phyloP scores from a whole-genome alignment of 1,140 invertebrate species.

The Paraescarpia echinospica region DNA sequence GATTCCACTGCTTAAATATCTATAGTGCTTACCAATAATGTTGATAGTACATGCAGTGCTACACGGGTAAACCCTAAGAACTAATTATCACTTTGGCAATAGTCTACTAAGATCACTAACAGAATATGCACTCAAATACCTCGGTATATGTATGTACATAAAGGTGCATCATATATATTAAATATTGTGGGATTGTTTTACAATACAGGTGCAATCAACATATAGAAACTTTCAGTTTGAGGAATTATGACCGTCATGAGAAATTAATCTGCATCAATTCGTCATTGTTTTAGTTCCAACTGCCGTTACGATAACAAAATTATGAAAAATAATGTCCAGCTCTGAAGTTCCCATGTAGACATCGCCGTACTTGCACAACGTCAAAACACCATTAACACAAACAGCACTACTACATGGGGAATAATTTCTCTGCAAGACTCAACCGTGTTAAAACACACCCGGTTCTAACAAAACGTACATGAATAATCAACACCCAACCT shows the following conservation, averaged over 20 bases:
- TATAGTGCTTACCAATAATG: neutral
- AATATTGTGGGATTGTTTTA: neutral
- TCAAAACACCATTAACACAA: neutral
- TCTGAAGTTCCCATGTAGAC: neutral
- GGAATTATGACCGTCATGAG: neutral
- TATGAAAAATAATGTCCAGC: neutral
- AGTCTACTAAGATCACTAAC: neutral
- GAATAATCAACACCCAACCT: neutral
- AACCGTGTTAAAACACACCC: too few relatives aligned
- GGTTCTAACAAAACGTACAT: neutral
- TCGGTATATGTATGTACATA: neutral
- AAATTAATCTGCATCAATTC: neutral
- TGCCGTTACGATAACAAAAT: neutral
- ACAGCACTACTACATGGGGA: neutral
- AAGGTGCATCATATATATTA: constrained; percentile 1
- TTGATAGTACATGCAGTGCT: neutral
- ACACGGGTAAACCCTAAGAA: neutral
- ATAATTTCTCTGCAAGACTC: too few relatives aligned
- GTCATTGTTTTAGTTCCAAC: neutral
- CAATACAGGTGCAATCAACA: neutral
- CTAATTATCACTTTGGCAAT: neutral
- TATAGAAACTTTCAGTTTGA: neutral
- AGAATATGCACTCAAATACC: neutral
- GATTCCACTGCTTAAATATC: neutral
- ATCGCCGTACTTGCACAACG: neutral